Conservation (phyloP, 2,113 vertebrate genomes). For the Platanista minor region DNA sequence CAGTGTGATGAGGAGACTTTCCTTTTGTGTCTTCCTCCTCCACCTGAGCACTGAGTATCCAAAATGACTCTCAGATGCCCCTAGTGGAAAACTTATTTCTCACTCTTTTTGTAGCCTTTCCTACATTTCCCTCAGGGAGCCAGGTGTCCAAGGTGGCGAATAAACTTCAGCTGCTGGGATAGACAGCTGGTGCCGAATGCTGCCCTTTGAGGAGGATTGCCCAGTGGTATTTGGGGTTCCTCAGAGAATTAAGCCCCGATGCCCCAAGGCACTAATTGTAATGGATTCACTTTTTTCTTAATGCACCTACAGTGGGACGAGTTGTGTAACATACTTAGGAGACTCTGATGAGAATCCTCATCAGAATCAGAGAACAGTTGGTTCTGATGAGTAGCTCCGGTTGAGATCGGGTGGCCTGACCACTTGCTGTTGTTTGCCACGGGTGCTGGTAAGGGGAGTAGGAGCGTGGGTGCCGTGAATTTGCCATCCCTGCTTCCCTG, state of each 20-base stretch:
- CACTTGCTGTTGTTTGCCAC: too few relatives aligned
- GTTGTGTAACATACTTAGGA: background rate
- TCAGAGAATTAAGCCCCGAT: background rate
- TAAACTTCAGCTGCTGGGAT: background rate
- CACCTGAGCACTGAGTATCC: background rate
- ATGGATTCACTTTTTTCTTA: background rate
- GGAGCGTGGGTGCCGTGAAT: fast-evolving
- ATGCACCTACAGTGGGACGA: background rate
- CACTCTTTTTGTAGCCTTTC: background rate
- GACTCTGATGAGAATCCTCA: background rate
- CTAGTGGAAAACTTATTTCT: background rate
- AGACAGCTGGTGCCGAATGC: background rate
- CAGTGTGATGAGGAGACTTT: background rate
- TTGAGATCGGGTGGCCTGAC: background rate
- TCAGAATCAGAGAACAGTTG: background rate
- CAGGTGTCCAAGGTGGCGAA: background rate
- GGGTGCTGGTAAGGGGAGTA: background rate
- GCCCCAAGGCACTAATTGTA: background rate
- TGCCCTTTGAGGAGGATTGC: background rate
- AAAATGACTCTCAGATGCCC: background rate
- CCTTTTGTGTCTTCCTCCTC: background rate
- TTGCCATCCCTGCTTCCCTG: background rate
- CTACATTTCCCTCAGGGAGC: background rate
- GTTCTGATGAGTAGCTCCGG: background rate
- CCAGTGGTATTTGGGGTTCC: too few relatives aligned